Percentiles rank a stretch among this genome's conserved stretches.
Conservation (phyloP, 2,888 invertebrate species). For the Oxycera nigricornis region DNA sequence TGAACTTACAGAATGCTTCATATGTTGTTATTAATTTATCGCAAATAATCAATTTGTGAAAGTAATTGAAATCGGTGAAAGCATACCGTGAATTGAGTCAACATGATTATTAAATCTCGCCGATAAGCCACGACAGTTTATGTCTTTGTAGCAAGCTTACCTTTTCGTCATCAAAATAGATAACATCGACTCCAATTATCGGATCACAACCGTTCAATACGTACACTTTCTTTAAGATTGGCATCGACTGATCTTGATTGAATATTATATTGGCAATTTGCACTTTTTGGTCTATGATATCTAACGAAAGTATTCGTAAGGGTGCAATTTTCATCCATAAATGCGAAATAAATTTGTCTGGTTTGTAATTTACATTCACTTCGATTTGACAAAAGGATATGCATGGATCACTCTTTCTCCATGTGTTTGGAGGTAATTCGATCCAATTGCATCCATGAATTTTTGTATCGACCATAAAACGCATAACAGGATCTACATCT, state of each 20-base stretch:
- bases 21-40: no score
- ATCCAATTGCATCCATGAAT: slow-evolving; percentile 99
- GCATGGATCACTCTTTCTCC: slow-evolving; percentile 68
- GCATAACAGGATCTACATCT: slow-evolving; percentile 98
- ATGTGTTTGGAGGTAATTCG: slow-evolving; percentile 82
- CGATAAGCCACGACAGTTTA: no score
- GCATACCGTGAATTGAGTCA: no score
- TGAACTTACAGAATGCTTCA: no score
- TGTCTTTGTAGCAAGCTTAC: slow-evolving; percentile 58
- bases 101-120: no score
- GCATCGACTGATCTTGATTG: slow-evolving; percentile 85
- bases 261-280: slow-evolving; percentile 99
- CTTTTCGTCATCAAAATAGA: slow-evolving; percentile 82
- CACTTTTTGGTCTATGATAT: slow-evolving; percentile 97
- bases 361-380: slow-evolving; percentile 82
- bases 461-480: slow-evolving; percentile 95
- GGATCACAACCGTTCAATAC: slow-evolving; percentile 94
- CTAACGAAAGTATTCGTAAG: slow-evolving; percentile 94
- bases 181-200: slow-evolving; percentile 91
- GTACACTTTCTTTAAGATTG: slow-evolving; percentile 93
- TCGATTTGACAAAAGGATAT: slow-evolving; percentile 86
- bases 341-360: slow-evolving; percentile 83
- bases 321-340: slow-evolving; percentile 98
- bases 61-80: no score
- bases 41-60: no score